phyloP scores from a whole-genome alignment of 2,888 invertebrate species.

The Cacoxenus indagator region DNA sequence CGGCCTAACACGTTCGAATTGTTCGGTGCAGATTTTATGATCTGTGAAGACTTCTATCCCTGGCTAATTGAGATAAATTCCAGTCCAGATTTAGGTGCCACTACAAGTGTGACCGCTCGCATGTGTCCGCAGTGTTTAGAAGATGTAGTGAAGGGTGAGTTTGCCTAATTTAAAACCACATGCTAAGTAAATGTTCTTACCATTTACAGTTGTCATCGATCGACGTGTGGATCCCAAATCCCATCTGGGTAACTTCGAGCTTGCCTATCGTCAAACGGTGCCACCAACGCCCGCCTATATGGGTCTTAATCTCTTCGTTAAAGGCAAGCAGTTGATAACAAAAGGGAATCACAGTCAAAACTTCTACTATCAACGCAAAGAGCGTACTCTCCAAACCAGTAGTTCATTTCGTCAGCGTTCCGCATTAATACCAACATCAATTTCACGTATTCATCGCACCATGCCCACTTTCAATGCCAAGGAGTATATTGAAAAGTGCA shows the following conservation, averaged over 20 bases:
- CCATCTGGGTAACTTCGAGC: slow-evolving; percentile 85
- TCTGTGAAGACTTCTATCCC: slow-evolving; percentile 87
- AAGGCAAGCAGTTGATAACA: slow-evolving; percentile 67
- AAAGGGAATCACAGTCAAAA: slow-evolving; percentile 53
- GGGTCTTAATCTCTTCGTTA: slow-evolving; percentile 72
- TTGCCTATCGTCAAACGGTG: slow-evolving; percentile 82
- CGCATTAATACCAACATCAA: slow-evolving; percentile 44
- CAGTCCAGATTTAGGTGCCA: slow-evolving; percentile 92
- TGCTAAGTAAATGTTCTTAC: background rate
- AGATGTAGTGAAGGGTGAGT: slow-evolving; percentile 90
- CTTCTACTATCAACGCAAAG: slow-evolving; percentile 54
- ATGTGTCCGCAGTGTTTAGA: slow-evolving; percentile 90
- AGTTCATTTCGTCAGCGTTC: slow-evolving; percentile 53
- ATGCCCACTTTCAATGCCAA: slow-evolving; percentile 69
- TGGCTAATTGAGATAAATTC: slow-evolving; percentile 97
- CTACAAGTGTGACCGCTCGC: slow-evolving; percentile 88
- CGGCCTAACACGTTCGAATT: slow-evolving; percentile 88
- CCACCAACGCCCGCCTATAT: slow-evolving; percentile 86
- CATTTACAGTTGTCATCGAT: slow-evolving; percentile 80
- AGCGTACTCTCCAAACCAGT: slow-evolving; percentile 53
- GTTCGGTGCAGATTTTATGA: slow-evolving; percentile 96
- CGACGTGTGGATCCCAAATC: slow-evolving; percentile 79
- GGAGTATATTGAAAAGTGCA: slow-evolving; percentile 63
- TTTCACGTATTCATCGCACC: slow-evolving; percentile 59
- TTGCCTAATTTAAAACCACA: background rate